Evolutionary conservation across 2,113 vertebrate species (phyloP).

Genomic region (Dinomys branickii): DNA sequence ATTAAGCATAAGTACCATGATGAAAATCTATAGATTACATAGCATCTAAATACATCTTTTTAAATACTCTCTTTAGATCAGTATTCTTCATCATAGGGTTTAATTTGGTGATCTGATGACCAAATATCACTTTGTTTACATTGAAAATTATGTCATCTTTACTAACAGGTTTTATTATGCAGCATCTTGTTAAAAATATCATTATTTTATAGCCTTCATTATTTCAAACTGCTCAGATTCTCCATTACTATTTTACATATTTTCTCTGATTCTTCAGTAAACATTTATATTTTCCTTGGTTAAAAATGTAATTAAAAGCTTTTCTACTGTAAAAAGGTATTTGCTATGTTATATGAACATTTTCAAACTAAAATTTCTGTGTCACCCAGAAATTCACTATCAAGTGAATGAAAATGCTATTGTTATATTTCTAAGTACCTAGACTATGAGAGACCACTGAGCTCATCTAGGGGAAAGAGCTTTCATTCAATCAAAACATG

Average conservation of each 20-base stretch:
- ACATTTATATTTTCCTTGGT: neutral
- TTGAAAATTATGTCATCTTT: neutral
- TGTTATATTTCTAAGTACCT: neutral
- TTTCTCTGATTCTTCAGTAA: conserved; percentile 29
- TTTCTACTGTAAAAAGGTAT: neutral
- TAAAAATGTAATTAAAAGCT: neutral
- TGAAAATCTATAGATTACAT: neutral
- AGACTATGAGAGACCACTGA: neutral
- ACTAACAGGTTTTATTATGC: neutral
- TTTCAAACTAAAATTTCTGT: neutral
- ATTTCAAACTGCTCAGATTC: neutral
- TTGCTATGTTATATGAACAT: neutral
- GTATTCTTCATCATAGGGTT: neutral
- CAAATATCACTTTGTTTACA: neutral
- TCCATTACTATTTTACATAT: neutral
- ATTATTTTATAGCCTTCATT: neutral
- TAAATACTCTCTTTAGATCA: neutral
- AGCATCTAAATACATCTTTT: neutral
- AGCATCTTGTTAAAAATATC: neutral
- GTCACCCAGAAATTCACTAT: neutral
- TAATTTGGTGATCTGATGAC: neutral
- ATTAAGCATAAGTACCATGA: neutral
- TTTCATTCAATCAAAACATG: neutral
- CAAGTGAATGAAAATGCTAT: neutral
- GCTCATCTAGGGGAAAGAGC: neutral